phyloP scores from a whole-genome alignment of 2,797 vertebrate species.

The Thamnophis elegans region DNA sequence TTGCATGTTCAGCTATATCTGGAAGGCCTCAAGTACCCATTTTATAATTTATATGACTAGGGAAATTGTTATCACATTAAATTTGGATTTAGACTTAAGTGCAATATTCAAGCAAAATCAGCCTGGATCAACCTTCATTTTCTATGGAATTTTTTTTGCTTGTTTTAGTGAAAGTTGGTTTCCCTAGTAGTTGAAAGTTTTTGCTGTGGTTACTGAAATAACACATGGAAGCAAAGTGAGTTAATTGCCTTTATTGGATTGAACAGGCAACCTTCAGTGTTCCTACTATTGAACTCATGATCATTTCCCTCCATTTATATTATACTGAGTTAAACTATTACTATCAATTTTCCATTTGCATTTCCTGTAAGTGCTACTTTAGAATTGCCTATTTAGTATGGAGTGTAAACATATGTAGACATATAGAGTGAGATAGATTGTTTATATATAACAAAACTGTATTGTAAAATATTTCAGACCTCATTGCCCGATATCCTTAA shows the following conservation, averaged over 20 bases:
- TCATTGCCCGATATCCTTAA: neutral
- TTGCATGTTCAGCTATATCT: neutral
- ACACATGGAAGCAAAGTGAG: neutral
- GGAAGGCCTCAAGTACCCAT: neutral
- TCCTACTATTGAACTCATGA: neutral
- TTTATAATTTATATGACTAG: neutral
- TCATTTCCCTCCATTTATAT: neutral
- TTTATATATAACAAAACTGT: neutral
- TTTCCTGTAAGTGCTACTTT: neutral
- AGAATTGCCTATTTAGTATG: fast-evolving
- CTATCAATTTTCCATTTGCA: neutral
- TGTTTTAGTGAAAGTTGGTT: neutral
- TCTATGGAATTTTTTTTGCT: neutral
- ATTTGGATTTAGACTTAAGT: neutral
- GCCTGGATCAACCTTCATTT: neutral
- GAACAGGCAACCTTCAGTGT: neutral
- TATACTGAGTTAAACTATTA: constrained; percentile 4
- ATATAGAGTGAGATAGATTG: neutral
- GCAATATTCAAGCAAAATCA: neutral
- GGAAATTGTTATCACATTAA: neutral
- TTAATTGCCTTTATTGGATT: constrained; percentile 23
- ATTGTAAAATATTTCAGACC: neutral
- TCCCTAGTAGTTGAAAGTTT: neutral
- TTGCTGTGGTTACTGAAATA: neutral
- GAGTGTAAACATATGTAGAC: neutral